Evolutionary conservation across 1,140 invertebrate species (phyloP), one percentile per base, ranked within the genome.

Genomic region (Aphelenchoides besseyi): DNA sequence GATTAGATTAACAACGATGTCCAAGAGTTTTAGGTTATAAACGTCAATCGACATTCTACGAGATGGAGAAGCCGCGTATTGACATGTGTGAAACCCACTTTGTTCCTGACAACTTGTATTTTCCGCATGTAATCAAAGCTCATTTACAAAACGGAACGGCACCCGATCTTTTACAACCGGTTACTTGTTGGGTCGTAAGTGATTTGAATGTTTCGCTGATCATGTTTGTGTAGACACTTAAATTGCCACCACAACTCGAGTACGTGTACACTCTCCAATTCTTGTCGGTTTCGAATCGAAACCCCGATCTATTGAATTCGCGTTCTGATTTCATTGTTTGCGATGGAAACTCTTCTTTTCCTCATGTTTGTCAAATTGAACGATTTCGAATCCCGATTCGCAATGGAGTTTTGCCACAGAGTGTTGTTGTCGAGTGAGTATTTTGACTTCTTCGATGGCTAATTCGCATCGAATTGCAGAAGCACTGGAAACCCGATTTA

Each of bases 211-310:
- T 5, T 26, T 37, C 61, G 5, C 0, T 59, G 12, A 33, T 26
- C 61, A n/a, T 29, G 3, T 35, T 35, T 26, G 54, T 76, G 35
- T 41, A 77, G 75, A 79, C 59, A 29, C 61, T 83, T 9, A 57
- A 69, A 3, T 70, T 83, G 12, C 82, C 82, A 16, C 54, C 76
- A 2, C 59, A 82, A 35, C 70, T 83, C 30, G 69, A 76, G 23
- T 83, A 83, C 61, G 75, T 73, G 18, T 83, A 84, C 63, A 83
- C 83, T 3, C 35, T 83, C 9, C 82, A 83, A 68, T 83, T 85
- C 70, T 32, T 83, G 2, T 33, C 57, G 18, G 74, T 82, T 29
- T 33, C 29, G 12, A 84, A 83, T 69, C 73, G 69, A 5, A 75
- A 82, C 55, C 70, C 74, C 5, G 2, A 28, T 48, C 36, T 36